These are phyloP conservation scores for Trichopoda pennipes DNA, from an alignment of 2,888 invertebrate species.

Conservation along the genomic window DNA sequence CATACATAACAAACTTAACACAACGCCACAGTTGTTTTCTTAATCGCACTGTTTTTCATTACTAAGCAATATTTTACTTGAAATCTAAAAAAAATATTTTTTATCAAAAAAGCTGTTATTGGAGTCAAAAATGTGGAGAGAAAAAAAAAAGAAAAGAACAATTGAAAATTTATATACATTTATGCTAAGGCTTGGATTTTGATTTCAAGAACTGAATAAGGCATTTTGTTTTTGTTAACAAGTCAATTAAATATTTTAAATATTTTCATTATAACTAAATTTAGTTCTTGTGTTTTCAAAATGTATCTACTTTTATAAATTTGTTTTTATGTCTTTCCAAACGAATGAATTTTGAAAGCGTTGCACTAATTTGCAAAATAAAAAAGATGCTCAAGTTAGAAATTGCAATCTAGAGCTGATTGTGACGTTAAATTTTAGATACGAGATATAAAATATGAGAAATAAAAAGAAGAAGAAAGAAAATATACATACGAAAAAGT, in stretches of 20 bases:
- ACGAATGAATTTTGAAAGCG: slow-evolving; percentile 59
- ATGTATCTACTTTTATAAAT: slow-evolving; percentile 50
- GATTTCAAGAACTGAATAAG: slow-evolving; percentile 29
- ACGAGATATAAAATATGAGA: background rate
- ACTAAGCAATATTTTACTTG: no score
- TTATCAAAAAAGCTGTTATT: slow-evolving; percentile 9
- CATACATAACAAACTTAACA: no score
- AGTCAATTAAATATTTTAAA: slow-evolving; percentile 5
- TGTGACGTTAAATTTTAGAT: slow-evolving; percentile 40
- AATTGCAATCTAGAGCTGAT: slow-evolving; percentile 46
- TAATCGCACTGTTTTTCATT: no score
- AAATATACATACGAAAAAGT: slow-evolving; percentile 7
- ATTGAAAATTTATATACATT: slow-evolving; percentile 29
- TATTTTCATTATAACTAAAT: background rate
- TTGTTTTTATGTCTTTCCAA: slow-evolving; percentile 64
- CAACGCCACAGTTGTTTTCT: no score
- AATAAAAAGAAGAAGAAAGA: slow-evolving; percentile 40
- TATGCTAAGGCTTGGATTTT: slow-evolving; percentile 56
- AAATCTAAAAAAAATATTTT: no score
- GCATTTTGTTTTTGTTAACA: slow-evolving; percentile 3
- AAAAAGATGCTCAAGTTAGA: slow-evolving; percentile 21
- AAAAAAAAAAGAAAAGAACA: slow-evolving; percentile 11
- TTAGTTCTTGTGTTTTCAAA: slow-evolving; percentile 26
- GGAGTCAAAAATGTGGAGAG: slow-evolving; percentile 8
- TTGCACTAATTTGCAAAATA: slow-evolving; percentile 51